Evolutionary conservation across 2,797 vertebrate species (phyloP).

Genomic region (Cephalopachus bancanus): DNA sequence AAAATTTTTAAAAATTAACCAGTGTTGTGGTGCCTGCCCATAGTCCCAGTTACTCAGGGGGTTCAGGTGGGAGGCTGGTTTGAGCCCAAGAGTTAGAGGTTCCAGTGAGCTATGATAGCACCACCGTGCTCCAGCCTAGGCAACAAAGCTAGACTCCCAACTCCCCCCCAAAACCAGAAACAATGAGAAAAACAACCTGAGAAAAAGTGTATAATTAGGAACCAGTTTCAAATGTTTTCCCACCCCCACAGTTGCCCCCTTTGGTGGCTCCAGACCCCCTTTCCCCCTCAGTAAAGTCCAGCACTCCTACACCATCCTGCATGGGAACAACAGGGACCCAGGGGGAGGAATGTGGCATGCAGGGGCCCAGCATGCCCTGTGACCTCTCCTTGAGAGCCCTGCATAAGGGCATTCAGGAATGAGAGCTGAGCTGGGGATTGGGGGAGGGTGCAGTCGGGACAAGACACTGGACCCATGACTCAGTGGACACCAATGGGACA

Average conservation of each 20-base stretch:
- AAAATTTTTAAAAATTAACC: no score
- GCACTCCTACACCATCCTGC: not conserved
- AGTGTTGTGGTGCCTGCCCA: no score
- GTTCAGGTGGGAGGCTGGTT: no score
- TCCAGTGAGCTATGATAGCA: no score
- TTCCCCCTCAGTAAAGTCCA: not conserved
- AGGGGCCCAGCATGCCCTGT: not conserved
- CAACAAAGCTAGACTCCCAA: no score
- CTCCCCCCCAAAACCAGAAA: no score
- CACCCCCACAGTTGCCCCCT: not conserved
- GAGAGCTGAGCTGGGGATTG: not conserved
- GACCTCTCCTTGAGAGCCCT: not conserved
- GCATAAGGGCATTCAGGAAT: not conserved
- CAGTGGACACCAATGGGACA: not conserved
- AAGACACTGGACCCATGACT: no score
- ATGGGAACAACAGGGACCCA: fast-evolving
- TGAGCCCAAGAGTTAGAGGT: no score
- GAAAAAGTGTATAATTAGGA: not conserved
- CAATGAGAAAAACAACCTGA: no score
- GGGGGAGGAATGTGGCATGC: not conserved
- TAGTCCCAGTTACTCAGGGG: no score
- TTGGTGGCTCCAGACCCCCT: not conserved
- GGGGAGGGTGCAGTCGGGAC: not conserved
- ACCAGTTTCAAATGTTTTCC: not conserved
- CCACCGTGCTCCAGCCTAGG: no score